Conservation (phyloP, 2,797 vertebrate genomes). For the Orientallactaga sibirica region DNA sequence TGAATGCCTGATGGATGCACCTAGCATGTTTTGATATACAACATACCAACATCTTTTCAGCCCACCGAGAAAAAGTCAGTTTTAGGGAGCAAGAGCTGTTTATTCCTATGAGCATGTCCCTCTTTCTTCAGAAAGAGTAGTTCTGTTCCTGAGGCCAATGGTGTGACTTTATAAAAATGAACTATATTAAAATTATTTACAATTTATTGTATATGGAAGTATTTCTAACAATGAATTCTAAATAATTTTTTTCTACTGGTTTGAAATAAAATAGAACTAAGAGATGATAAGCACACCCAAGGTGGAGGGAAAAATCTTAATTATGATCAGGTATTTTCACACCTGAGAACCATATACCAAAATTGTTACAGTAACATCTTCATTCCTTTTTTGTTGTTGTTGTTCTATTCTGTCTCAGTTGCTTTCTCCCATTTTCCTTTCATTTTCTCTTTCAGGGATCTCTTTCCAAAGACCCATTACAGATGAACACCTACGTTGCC, state of each 20-base stretch:
- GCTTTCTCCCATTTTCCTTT: conserved; percentile 47
- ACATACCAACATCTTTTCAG: not conserved
- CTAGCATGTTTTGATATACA: not conserved
- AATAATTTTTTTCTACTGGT: conserved; percentile 34
- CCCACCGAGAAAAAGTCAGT: not conserved
- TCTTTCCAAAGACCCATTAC: conserved; percentile 91
- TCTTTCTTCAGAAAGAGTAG: not conserved
- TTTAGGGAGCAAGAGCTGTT: not conserved
- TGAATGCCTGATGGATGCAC: not conserved
- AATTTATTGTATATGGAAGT: not conserved
- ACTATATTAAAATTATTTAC: not conserved
- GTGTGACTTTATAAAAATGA: conserved; percentile 20
- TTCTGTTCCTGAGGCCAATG: not conserved
- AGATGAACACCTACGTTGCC: conserved; percentile 96
- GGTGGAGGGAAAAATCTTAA: not conserved
- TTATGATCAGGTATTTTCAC: not conserved
- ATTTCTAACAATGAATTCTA: conserved; percentile 31
- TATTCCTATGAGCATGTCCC: not conserved
- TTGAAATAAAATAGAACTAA: conserved; percentile 3
- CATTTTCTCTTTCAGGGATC: conserved; percentile 87
- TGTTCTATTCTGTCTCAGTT: not conserved
- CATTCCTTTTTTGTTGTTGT: conserved; percentile 48
- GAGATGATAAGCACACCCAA: conserved; percentile 26
- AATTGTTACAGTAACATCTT: not conserved
- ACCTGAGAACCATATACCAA: accelerated